Evolutionary conservation across 2,888 invertebrate species (phyloP).

Genomic region (Caenorhabditis macrosperma): DNA sequence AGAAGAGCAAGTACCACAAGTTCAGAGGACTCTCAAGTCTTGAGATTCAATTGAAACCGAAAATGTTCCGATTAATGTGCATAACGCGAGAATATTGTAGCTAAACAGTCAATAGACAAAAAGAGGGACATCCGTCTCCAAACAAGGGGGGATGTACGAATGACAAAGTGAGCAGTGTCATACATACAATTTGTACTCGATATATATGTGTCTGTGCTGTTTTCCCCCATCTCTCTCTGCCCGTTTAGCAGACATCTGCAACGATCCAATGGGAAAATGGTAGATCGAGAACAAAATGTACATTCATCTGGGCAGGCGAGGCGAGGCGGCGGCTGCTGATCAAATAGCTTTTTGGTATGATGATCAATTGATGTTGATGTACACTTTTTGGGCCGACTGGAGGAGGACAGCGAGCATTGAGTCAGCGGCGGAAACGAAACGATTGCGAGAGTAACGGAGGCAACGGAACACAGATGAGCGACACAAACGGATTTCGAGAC

Average conservation of each 20-base stretch:
- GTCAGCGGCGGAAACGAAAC: background rate
- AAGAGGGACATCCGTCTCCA: no score
- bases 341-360: conserved; percentile 51
- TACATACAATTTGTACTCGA: conserved; percentile 30
- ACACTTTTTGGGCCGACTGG: background rate
- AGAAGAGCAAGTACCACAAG: no score
- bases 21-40: no score
- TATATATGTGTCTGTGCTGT: background rate
- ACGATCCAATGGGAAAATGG: conserved; percentile 2
- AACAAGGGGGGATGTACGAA: no score
- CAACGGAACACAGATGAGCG: conserved; percentile 14
- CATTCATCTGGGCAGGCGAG: conserved; percentile 25
- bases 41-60: no score
- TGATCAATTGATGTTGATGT: conserved; percentile 55
- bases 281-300: conserved; percentile 47
- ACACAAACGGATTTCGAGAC: no score
- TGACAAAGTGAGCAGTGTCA: no score
- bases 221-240: background rate
- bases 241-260: conserved; percentile 17
- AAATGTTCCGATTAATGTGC: no score
- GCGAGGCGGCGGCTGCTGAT: conserved; percentile 22
- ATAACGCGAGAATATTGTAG: no score
- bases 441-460: background rate
- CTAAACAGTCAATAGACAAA: no score
- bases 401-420: background rate